Base-by-base conservation (phyloP, 2,888 invertebrate species). In the Acronicta leporina region DNA sequence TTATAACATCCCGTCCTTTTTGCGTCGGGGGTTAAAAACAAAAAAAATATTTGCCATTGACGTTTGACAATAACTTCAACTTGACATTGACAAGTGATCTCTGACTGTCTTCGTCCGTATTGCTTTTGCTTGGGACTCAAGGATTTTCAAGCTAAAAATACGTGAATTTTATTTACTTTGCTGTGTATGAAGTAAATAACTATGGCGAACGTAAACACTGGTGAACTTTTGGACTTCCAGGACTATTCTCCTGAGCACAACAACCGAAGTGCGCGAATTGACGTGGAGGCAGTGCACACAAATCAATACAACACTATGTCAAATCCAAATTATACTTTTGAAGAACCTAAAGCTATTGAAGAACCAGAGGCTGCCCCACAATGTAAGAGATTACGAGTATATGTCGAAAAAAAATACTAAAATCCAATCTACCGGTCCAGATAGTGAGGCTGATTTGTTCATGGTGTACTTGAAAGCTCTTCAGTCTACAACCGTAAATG, bases 191-290 rank as follows among this genome's bases (percentile, higher is more conserved):
- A 67, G 50, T 57, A 60, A 70, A 57, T 57, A 66, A 87, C 30
- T 53, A 94, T 94, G 94, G 76, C 91, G 30, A 90, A 91, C 75
- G 89, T 93, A 30, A 88, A 91, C 64, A 95, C 96, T 41, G 96
- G 96, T 46, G 96, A 96, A 82, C 89, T 96, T 68, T 86, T 97
- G 63, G 96, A 96, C 66, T 97, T 97, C 80, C 96, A 97, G 88
- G 97, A 97, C 82, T 97, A 96, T 87, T 96, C 96, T 27, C 95
- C 96, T 10, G 92, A 92, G 65, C 93, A 92, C 62, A 94, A 95
- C 63, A 94, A 92, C 55, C 92, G 95, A n/a, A 96, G 95, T 76
- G 96, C 96, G 41, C 94, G 96, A 80, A 95, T 96, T 68, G 96
- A 96, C 82, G 95, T 96, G 55, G 96, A 96, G 75, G 95, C 96